Base-by-base conservation (phyloP, 2,797 vertebrate genomes). In the Tenualosa thibaudeaui region DNA sequence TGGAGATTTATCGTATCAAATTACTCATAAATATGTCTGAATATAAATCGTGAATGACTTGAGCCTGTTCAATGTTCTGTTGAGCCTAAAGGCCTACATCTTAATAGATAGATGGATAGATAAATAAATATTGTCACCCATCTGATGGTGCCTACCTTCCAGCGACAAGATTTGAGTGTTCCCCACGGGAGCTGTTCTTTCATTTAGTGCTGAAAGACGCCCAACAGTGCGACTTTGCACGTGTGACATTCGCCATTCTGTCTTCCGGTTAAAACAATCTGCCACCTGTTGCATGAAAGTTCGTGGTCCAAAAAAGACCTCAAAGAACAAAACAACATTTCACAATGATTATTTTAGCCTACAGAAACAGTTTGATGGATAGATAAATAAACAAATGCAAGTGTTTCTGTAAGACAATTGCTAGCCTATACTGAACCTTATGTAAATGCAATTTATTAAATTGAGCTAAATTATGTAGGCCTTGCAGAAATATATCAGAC, bases 231-330 rank as follows among this genome's bases (percentile, higher is more conserved):
- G 54, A 84, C 62, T 81, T 75, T 82, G 53, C 81, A 82, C 81
- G 65, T 12, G 7, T 68, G 83, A 82, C 81, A 84, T 83, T 87
- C 86, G 12, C 60, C 82, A 81, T 85, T 82, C 82, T 49, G 84
- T 87, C 83, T 85, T 84, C 84, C 83, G 86, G 71, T 85, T 65
- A 71, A 56, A 84, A 83, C 83, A 88, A 86, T 87, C 87, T 82
- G 82, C 81, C 89, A 90, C 90, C 89, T 90, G 90, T 88, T 89
- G 88, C 90, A 87, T 82, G 86, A 89, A 90, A 89, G 89, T 90
- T 90, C 85, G 7, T 81, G 56, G 85, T 87, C 81, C 83, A 84
- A 87, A 84, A 85, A 43, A 65, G 83, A 46, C 78, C 83, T 62
- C 81, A 49, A 43, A 12, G 37, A 78, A 78, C 40, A 78, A 78